Percentiles rank a stretch among this genome's conserved stretches.
Evolutionary conservation across 1,140 invertebrate genomes (phyloP).

Genomic region (Batillaria attramentaria): DNA sequence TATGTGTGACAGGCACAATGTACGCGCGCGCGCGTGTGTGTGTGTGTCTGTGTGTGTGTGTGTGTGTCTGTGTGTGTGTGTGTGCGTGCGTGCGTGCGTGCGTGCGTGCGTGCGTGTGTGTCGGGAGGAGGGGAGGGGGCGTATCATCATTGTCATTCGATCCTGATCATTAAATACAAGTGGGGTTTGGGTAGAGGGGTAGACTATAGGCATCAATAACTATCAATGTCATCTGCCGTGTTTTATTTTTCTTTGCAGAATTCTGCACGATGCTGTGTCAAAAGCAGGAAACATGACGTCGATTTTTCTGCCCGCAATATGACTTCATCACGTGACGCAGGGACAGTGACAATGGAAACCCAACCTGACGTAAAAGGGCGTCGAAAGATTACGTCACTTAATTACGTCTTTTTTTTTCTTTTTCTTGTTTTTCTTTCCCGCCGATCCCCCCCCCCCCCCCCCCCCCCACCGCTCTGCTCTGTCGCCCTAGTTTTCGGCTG

Average conservation of each 20-base stretch:
- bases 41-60: slow-evolving; percentile 15
- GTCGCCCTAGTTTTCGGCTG: no score
- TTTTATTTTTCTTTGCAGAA: neutral
- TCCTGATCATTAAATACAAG: neutral
- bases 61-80: slow-evolving; percentile 6
- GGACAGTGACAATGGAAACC: neutral
- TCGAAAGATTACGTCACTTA: neutral
- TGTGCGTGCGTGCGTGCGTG: slow-evolving; percentile 6
- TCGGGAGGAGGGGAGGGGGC: neutral
- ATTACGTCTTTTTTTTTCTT: no score
- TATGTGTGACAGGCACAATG: neutral
- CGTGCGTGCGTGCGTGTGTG: slow-evolving; percentile 1
- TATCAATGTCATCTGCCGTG: no score
- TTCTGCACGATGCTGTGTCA: slow-evolving; percentile 6
- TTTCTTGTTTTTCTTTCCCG: no score
- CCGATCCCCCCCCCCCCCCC: no score
- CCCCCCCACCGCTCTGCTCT: no score
- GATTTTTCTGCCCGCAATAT: neutral
- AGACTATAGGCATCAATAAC: no score
- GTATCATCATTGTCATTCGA: neutral
- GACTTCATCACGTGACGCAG: neutral
- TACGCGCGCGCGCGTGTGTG: neutral
- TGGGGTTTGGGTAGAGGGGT: neutral
- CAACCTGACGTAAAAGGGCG: neutral
- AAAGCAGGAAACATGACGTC: neutral